Evolutionary conservation across 2,797 vertebrate species (phyloP), one percentile per base, ranked within the genome.

Genomic region (Diceros bicornis): DNA sequence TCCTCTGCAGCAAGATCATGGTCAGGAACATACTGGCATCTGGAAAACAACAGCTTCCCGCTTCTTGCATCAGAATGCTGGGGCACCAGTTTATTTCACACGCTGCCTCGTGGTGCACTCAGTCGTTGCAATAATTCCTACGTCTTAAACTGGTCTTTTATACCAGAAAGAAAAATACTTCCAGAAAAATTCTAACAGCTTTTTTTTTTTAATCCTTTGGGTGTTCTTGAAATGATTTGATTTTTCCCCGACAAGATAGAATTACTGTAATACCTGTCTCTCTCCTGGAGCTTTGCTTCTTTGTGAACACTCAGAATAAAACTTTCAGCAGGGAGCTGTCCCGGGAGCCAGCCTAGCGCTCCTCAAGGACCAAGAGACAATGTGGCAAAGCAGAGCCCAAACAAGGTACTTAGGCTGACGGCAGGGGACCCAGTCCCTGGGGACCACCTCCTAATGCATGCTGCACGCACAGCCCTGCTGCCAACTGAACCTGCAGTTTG

Each of bases 311-410:
- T 57, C 41, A 52, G 93, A 82, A 74, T 77, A 17, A 88, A 92
- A 91, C 62, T 94, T 96, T 57, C 29, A n/a, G 44, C 44, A 13
- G 77, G 62, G 72, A 95, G 62, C 34, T 47, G 21, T 91, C 41
- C 50, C 3, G 20, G 37, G 41, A 87, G 23, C 32, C 74, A 16
- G 78, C n/a, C n/a, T 64, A 4, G 4, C 0, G 11, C 20, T n/a
- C 21, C 32, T 61, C 17, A 4, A 57, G 62, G 29, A 57, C 37
- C 68, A 25, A 57, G 29, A 79, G 50, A n/a, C 8, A 23, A 61
- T n/a, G 32, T 1, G 68, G 59, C 25, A 11, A 83, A 87, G 55
- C 78, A 59, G 47, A 87, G 16, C 25, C 82, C 5, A 7, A 29
- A 27, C 32, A 32, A n/a, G 84, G 57, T 75, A n/a, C 64, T 52